Evolutionary conservation across 1,140 invertebrate genomes (phyloP).

Genomic region (Pogonus chalceus): DNA sequence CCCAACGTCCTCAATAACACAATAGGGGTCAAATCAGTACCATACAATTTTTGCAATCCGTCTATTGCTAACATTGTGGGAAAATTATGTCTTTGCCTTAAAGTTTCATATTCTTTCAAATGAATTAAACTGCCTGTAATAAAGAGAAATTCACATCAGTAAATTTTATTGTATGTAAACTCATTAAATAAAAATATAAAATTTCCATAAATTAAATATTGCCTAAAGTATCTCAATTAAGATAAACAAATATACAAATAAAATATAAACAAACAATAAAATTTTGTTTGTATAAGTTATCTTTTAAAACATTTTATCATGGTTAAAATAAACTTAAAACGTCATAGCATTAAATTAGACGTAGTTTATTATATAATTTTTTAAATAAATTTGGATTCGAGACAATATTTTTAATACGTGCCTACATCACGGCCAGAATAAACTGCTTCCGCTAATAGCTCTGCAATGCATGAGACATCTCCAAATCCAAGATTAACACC

Average conservation of each 20-base stretch:
- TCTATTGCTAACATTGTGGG: conserved; percentile 83
- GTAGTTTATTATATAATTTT: background rate
- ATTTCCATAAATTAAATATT: conserved; percentile 1
- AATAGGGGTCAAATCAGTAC: conserved; percentile 61
- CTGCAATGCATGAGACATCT: conserved; percentile 67
- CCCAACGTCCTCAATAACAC: conserved; percentile 78
- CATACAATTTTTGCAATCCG: conserved; percentile 77
- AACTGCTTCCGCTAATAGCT: conserved; percentile 56
- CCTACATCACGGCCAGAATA: conserved; percentile 65
- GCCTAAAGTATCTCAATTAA: background rate
- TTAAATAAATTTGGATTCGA: background rate
- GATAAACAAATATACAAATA: background rate
- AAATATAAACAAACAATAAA: no score
- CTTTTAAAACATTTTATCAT: conserved; percentile 1
- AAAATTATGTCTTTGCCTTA: conserved; percentile 75
- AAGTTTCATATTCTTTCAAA: conserved; percentile 74
- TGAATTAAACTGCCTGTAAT: conserved; percentile 51
- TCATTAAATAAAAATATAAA: no score
- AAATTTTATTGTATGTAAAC: no score
- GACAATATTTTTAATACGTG: conserved; percentile 34
- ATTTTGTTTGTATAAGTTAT: no score
- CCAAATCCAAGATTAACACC: conserved; percentile 96
- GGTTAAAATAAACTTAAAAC: background rate
- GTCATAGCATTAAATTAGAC: background rate
- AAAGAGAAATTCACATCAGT: conserved; percentile 19